phyloP scores from a whole-genome alignment of 2,888 invertebrate species.

The Vanessa cardui region DNA sequence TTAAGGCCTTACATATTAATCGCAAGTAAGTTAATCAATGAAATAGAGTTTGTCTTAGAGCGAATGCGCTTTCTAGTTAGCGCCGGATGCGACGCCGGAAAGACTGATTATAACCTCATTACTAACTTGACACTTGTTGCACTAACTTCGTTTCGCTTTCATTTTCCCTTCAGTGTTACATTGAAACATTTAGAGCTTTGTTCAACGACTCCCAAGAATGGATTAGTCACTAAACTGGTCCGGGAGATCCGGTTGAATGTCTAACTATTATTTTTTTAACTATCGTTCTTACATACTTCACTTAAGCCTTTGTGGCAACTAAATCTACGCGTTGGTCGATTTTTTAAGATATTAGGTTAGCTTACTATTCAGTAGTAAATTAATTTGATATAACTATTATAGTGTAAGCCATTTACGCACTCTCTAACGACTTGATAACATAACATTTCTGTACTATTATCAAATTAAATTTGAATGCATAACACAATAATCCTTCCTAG shows the following conservation, averaged over 20 bases:
- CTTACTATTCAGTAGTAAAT: too few species aligned
- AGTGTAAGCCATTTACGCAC: too few species aligned
- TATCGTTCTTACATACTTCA: not conserved
- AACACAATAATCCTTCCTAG: too few species aligned
- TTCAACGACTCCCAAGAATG: constrained; percentile 22
- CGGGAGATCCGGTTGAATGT: constrained; percentile 25
- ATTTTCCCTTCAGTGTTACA: constrained; percentile 36
- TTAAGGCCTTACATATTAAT: not conserved
- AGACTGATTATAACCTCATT: constrained; percentile 71
- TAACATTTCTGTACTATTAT: too few species aligned
- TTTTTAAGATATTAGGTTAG: too few species aligned
- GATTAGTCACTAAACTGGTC: constrained; percentile 31
- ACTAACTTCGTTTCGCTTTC: constrained; percentile 58
- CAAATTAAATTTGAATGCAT: too few species aligned
- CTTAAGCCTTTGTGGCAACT: not conserved
- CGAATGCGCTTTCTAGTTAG: constrained; percentile 41
- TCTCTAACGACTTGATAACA: too few species aligned
- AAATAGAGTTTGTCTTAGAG: constrained; percentile 10
- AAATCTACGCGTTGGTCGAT: too few species aligned
- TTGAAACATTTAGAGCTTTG: constrained; percentile 30
- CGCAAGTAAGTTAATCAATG: constrained; percentile 1
- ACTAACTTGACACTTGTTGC: constrained; percentile 52
- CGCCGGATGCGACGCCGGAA: constrained; percentile 62
- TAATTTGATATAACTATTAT: too few species aligned
- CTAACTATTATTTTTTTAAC: not conserved